Base-by-base conservation (phyloP, 2,888 invertebrate species). In the Thelaira solivaga region DNA sequence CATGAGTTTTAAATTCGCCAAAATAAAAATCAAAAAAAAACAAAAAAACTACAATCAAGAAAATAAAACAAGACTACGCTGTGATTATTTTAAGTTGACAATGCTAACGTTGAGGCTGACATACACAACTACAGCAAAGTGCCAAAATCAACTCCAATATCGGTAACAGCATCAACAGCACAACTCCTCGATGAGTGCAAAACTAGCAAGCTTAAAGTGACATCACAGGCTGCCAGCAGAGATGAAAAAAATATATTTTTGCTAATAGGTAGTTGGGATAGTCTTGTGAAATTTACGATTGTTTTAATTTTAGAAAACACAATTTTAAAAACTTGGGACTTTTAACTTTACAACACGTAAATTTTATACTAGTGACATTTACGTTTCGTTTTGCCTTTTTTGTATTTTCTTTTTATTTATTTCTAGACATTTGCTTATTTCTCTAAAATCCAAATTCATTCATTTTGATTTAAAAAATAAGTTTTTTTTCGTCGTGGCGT, bases 21-120 rank as follows among this genome's bases (percentile, higher is more conserved):
- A 53, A n/a, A n/a, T n/a, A n/a, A n/a, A 65, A 72, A 26, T 10
- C 29, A 61, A 49, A 53, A 36, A 34, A 10, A 22, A 11, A 31
- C 11, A 6, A 0, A 11, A n/a, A 31, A 0, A 49, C 22, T 39
- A 24, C 22, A 0, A 29, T 8, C n/a, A 5, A 31, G 18, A 18
- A 20, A 39, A 59, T n/a, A 65, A 39, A 51, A 59, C 49, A 67
- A 51, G 43, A 49, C 53, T 69, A 69, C 71, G 34, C 69, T 61
- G 78, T 74, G 78, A 74, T 74, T 78, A 78, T 74, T 61, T 74
- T 71, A 55, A 71, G 69, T 69, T 78, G 73, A 78, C 77, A 77
- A 51, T 68, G 53, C 29, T 39, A 67, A 72, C 31, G 67, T 36
- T 72, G 13, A 4, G 64, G 59, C 24, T 4, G n/a, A 53, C 24